Percentiles rank a stretch among this genome's conserved stretches.
Evolutionary conservation across 1,140 invertebrate genomes (phyloP).

Genomic region (Hetaerina americana): DNA sequence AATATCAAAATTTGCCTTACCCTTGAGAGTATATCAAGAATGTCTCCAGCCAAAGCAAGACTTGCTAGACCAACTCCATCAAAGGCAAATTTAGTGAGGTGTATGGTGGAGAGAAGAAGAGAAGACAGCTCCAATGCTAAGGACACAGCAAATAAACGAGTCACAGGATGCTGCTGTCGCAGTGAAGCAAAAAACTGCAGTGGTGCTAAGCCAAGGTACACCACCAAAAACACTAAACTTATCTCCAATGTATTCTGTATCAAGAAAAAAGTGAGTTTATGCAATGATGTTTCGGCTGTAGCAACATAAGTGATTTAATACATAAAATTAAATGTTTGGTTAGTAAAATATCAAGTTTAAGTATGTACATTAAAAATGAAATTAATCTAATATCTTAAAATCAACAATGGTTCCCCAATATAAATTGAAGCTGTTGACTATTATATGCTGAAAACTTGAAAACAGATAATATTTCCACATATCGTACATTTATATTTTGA

Average conservation of each 20-base stretch:
- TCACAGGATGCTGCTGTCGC: constrained; percentile 77
- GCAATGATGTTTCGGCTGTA: no score
- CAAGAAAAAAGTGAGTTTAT: constrained; percentile 12
- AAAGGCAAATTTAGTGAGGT: constrained; percentile 76
- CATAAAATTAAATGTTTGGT: no score
- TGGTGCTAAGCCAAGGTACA: constrained; percentile 75
- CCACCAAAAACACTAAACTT: constrained; percentile 76
- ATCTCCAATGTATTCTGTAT: constrained; percentile 76
- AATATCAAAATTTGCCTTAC: no score
- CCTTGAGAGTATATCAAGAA: constrained; percentile 79
- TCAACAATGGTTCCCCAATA: no score
- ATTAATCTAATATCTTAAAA: no score
- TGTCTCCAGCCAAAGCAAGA: constrained; percentile 72
- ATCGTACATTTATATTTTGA: no score
- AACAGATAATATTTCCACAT: no score
- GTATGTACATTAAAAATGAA: no score
- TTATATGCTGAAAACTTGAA: no score
- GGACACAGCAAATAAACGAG: constrained; percentile 79
- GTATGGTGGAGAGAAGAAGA: constrained; percentile 72
- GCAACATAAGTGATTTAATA: not conserved
- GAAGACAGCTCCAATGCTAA: constrained; percentile 74
- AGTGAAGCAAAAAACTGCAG: constrained; percentile 81
- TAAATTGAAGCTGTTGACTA: no score
- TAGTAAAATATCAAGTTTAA: no score
- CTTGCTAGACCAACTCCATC: constrained; percentile 75